A percentile compares a stretch with the other conserved stretches of the same genome.
Conservation (phyloP, 2,888 invertebrate genomes). For the Agelastica alni region DNA sequence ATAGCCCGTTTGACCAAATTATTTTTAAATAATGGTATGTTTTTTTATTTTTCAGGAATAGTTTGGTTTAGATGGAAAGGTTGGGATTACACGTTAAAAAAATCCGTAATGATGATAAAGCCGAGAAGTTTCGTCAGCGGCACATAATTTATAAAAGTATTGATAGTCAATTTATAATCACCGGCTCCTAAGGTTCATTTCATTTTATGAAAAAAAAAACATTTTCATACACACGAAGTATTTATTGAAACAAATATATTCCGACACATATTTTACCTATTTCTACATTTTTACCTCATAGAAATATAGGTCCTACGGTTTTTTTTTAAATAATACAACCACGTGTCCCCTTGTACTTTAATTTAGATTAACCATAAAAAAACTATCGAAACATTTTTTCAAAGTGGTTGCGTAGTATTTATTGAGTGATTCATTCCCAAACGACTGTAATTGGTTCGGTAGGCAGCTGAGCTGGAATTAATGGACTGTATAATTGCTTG, state of each 20-base stretch:
- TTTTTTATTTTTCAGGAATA: constrained; percentile 64
- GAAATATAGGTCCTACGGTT: no score
- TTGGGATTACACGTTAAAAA: constrained; percentile 91
- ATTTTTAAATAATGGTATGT: no score
- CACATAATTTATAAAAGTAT: constrained; percentile 40
- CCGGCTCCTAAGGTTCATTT: constrained; percentile 35
- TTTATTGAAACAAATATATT: constrained; percentile 31
- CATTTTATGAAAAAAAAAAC: constrained; percentile 25
- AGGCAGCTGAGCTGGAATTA: no score
- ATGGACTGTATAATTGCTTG: no score
- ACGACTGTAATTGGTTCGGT: no score
- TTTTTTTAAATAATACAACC: no score
- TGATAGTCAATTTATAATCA: constrained; percentile 49
- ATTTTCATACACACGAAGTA: constrained; percentile 32
- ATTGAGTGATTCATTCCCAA: no score
- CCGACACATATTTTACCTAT: constrained; percentile 15
- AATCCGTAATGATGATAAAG: constrained; percentile 90
- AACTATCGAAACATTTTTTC: no score
- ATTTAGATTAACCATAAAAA: no score
- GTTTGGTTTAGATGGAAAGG: constrained; percentile 96
- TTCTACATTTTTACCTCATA: constrained; percentile 31
- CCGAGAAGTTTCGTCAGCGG: constrained; percentile 68
- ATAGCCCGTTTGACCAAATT: no score
- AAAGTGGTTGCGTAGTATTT: no score
- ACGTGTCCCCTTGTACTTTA: no score